Base-by-base conservation (phyloP, 2,888 invertebrate genomes). In the Aricia artaxerxes region DNA sequence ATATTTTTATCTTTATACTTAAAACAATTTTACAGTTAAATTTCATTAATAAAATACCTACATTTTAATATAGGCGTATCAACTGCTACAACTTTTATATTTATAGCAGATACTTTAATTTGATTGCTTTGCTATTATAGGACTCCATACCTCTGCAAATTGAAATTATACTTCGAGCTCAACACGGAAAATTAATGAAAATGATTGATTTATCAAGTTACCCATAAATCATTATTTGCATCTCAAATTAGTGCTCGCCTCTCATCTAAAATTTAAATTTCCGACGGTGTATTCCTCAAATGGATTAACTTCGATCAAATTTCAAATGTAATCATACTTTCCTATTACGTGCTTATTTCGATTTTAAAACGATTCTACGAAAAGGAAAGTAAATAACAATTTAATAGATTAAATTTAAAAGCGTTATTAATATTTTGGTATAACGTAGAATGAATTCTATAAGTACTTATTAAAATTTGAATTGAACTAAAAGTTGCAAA, bases 181-280 rank as follows among this genome's bases (percentile, higher is more conserved):
- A 44, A 44, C n/a, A 49, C 44, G n/a, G n/a, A 40, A 7, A 40
- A 73, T 73, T 49, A 40, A 73, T 24, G 44, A 40, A 73, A 73
- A 73, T 73, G 73, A 73, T 73, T 44, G 73, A 44, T 24, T 73
- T 44, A 73, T 49, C 73, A 73, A 73, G 73, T 44, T 49, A 73
- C 49, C 49, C 24, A 73, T 73, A 73, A 73, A 73, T 73, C 44
- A 73, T 73, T 73, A 73, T 73, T 73, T 73, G 49, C 73, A 73
- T 73, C 73, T 44, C 44, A 73, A 73, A 73, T 73, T 73, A 73
- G 73, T 73, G 73, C n/a, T 73, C 73, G 73, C 73, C 73, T 73
- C 73, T 73, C 44, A 73, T 44, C 44, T 73, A 73, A 38, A 38
- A 73, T 73, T 73, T 73, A 40, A 73, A 73, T 73, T 73, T 38